Base-by-base conservation (phyloP, 2,888 invertebrate species). In the Drosophila meridionalis region DNA sequence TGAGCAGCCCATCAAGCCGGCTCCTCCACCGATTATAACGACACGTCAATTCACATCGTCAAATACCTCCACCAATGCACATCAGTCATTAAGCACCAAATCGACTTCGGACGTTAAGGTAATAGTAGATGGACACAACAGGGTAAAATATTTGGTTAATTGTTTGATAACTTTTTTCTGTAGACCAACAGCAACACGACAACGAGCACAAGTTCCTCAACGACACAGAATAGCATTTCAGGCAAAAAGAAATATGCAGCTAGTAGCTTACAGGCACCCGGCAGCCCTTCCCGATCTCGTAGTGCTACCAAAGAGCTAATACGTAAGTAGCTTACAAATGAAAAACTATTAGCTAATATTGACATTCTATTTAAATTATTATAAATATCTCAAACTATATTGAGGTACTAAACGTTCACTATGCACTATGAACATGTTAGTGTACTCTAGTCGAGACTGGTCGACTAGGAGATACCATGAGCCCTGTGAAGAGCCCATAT, bases 291-390 rank as follows among this genome's bases (percentile, higher is more conserved):
- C 3, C 94, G 98, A 92, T 98, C 98, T 38, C 95, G 98, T 86
- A 98, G 97, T 92, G 95, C 97, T 40, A 98, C 98, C 2, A 98
- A 98, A 94, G 98, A 98, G 94, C 94, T 98, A 80, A 94, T 95
- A 95, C 94, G 92, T 91, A 90, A 69, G 91, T 81, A 62, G 12
- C 28, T n/a, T 26, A 26, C 12, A 5, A 40, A 30, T 55, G 0
- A 38, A 2, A 8, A 30, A 32, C 0, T n/a, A 7, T 14, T 30
- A 32, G n/a, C 32, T 48, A 30, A 30, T 45, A 8, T 20, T 20
- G 34, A 9, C 34, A 34, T 9, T 9, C 34, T 34, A 34, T 34
- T 34, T 9, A 9, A 9, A 34, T 34, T 34, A 7, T 5, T 34
- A 34, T 7, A 34, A 34, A 34, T 34, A 34, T 38, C 38, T 38